These are phyloP conservation scores for Melanocharis versteri DNA, from an alignment of 2,113 vertebrate species.

Conservation along the genomic window DNA sequence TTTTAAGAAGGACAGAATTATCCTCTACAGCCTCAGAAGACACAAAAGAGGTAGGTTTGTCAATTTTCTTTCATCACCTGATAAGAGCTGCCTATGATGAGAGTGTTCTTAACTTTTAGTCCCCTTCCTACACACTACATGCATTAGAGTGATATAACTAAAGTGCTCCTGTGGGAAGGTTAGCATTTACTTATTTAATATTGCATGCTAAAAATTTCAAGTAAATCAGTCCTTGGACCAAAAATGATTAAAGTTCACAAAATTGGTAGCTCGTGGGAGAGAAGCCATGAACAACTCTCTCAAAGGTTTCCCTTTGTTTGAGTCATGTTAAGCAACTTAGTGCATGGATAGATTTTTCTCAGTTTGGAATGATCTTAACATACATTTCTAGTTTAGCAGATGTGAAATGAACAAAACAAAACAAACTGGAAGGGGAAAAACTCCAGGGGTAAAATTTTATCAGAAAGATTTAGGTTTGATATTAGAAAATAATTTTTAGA, in stretches of 20 bases:
- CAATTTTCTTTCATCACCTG: neutral
- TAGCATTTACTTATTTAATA: constrained; percentile 12
- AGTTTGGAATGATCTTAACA: neutral
- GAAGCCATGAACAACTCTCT: neutral
- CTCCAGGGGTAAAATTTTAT: neutral
- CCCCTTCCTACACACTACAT: neutral
- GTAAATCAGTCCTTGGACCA: neutral
- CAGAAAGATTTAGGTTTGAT: neutral
- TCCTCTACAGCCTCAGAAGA: neutral
- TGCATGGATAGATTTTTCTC: neutral
- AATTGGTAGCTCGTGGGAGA: neutral
- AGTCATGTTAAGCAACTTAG: neutral
- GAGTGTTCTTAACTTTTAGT: neutral
- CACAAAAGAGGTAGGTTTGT: neutral
- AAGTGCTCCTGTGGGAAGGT: neutral
- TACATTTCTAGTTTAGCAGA: neutral
- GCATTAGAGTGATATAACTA: neutral
- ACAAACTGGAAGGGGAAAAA: neutral
- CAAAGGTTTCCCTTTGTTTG: neutral
- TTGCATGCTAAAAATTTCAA: constrained; percentile 8
- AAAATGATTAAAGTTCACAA: neutral
- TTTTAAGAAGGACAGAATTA: neutral
- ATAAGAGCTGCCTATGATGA: neutral
- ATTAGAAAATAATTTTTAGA: neutral
- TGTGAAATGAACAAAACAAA: neutral